Evolutionary conservation across 2,113 vertebrate genomes (phyloP).

Genomic region (Ciconia boyciana): DNA sequence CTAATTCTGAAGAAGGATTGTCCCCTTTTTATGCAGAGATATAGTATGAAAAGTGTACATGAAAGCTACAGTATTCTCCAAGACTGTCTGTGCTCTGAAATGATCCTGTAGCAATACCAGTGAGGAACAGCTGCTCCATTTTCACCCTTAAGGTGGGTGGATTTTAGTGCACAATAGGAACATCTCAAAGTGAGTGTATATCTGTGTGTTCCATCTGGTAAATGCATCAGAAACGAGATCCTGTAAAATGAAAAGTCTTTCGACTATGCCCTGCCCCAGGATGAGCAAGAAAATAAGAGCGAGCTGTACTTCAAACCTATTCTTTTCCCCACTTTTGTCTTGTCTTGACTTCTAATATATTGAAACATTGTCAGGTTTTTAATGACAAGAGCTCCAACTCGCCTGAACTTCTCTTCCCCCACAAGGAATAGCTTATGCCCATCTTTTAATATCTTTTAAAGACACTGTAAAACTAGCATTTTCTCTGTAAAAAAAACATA

Average conservation of each 20-base stretch:
- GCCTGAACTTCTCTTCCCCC: background rate
- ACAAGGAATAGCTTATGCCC: background rate
- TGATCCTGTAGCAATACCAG: background rate
- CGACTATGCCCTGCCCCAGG: background rate
- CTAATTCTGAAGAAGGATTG: background rate
- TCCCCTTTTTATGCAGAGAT: background rate
- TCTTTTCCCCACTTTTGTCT: background rate
- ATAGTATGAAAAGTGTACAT: background rate
- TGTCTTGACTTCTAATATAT: background rate
- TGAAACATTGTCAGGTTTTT: background rate
- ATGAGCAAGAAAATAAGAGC: background rate
- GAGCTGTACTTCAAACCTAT: background rate
- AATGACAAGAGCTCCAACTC: background rate
- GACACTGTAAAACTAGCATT: background rate
- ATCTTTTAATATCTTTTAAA: background rate
- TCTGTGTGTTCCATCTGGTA: background rate
- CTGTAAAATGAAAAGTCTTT: background rate
- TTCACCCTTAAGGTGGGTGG: background rate
- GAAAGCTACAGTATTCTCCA: background rate
- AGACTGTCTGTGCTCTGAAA: background rate
- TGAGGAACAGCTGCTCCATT: conserved; percentile 8
- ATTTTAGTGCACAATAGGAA: background rate
- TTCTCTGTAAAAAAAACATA: background rate
- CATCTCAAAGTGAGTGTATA: background rate
- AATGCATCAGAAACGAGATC: background rate